Evolutionary conservation across 2,797 vertebrate species (phyloP), one percentile per base, ranked within the genome.

Genomic region (Falco columbarius): DNA sequence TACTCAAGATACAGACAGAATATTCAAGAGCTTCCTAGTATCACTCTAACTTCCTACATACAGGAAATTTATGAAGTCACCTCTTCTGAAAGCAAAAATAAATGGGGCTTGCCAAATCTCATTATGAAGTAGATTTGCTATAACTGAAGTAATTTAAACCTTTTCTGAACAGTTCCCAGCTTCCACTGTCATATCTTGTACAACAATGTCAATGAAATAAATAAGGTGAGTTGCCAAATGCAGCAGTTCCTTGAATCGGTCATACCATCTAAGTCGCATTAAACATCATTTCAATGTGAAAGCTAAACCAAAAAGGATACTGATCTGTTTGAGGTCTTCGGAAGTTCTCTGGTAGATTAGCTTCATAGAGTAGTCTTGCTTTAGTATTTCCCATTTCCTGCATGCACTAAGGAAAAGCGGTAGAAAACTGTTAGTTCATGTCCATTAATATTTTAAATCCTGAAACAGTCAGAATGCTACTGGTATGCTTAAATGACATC

Each of bases 261-360:
- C 23, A 2, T 54, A 73, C 70, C 24, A 75, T 42, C 63, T 51
- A 70, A 66, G 67, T 5, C 24, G 32, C 20, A 63, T 34, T 75
- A 52, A 4, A 84, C 63, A 42, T 59, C 7, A 38, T 79, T 62
- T 75, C 72, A 87, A 46, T n/a, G 46, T 56, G 84, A 89, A 89
- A 92, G 40, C 63, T 32, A 30, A 73, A 94, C n/a, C 95, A 85
- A 93, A 97, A 97, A 99, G 99, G 99, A 99, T 99, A 99, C 99
- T 99, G 99, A 98, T 99, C 99, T 40, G 99, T 99, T 97, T 99
- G 99, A 92, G 99, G 99, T 94, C 99, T 98, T 98, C 98, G 98
- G 97, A 99, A 99, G 97, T 98, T 99, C 94, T 99, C 99, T 88
- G 99, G 99, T 89, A 99, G 99, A 97, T 99, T 99, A 93, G 99